Base-by-base conservation (phyloP, 2,888 invertebrate genomes). In the Caenorhabditis sulstoni region DNA sequence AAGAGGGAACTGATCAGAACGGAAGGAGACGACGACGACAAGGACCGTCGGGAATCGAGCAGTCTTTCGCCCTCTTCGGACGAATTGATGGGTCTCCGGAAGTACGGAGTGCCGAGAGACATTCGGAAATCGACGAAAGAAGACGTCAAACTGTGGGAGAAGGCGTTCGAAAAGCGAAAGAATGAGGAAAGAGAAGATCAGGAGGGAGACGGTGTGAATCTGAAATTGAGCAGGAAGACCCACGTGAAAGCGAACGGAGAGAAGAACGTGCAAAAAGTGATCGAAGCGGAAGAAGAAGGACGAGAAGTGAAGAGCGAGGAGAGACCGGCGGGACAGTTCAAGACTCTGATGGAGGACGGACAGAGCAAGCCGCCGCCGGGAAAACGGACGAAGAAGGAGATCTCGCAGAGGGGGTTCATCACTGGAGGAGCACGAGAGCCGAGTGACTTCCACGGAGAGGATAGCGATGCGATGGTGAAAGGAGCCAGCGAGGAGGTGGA, bases 401-500 rank as follows among this genome's bases (percentile, higher is more conserved):
- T 47, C 37, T 35, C 35, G 29, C 41, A 41, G 41, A 59, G 59
- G 45, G 68, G 68, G 35, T 68, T 45, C 52, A 50, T 68, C 53
- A 59, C 59, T 44, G 68, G 68, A 44, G 68, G 68, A 14, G 50
- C 20, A 16, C 16, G 50, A 4, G 68, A 41, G 20, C 44, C 39
- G 14, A 16, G 18, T 22, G 57, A 52, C n/a, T 68, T 52, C 14
- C 12, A 41, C 41, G 45, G 45, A 23, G 68, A 68, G n/a, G n/a
- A n/a, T n/a, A n/a, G n/a, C 8, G 52, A 44, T 7, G 3, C 29
- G 29, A 29, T 29, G 29, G 29, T 29, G 12, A 18, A 57, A 8
- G 37, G 9, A 5, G 16, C 8, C n/a, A 20, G 16, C 12, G 20
- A 49, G 50, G 37, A 37, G 35, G n/a, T 18, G 5, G 1, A 37